Percentiles rank a stretch among this genome's conserved stretches.
phyloP scores from a whole-genome alignment of 2,113 vertebrate species.

The Brachyhypopomus gauderio region DNA sequence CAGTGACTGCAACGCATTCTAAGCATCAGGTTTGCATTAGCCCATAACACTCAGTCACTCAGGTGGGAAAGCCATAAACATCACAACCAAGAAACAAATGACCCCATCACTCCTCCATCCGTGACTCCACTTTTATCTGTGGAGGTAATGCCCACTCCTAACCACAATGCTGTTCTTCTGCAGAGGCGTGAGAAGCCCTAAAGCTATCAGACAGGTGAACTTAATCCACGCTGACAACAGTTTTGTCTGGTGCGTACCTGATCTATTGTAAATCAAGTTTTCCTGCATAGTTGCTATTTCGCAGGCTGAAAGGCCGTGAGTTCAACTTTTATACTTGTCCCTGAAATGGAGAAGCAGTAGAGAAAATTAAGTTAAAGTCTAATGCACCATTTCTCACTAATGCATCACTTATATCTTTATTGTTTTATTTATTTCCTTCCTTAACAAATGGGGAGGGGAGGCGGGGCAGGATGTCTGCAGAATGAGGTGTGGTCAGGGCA shows the following conservation, averaged over 20 bases:
- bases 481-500: background rate
- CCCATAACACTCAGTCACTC: constrained; percentile 6
- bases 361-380: background rate
- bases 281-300: background rate
- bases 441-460: too few relatives aligned
- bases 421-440: too few relatives aligned
- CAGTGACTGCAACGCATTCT: constrained; percentile 3
- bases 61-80: background rate
- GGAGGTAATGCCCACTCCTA: background rate
- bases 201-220: background rate
- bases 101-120: constrained; percentile 15
- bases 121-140: background rate
- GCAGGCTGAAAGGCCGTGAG: background rate
- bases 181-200: background rate
- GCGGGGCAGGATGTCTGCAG: background rate
- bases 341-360: background rate
- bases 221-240: background rate
- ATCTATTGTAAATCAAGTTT: constrained; percentile 12
- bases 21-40: constrained; percentile 18
- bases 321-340: background rate
- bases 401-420: background rate
- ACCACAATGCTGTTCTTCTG: background rate
- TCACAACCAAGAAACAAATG: background rate
- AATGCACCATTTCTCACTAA: background rate
- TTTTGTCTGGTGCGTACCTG: background rate